Evolutionary conservation across 2,888 invertebrate species (phyloP), one percentile per base, ranked within the genome.

Genomic region (Noctua comes): DNA sequence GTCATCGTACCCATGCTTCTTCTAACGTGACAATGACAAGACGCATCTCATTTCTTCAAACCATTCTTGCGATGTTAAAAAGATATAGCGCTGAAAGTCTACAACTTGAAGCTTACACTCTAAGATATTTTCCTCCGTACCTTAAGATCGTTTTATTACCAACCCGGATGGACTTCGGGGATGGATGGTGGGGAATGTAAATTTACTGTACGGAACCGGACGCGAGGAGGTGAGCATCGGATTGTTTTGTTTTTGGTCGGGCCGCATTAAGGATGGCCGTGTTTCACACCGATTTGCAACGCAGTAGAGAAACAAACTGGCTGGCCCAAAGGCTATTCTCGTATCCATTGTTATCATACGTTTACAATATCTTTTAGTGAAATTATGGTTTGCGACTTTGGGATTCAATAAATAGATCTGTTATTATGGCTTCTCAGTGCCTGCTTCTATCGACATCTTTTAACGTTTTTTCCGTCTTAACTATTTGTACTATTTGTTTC

Each of bases 151-250:
- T 96, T 96, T 96, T 96, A 96, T 96, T 96, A 94, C 96, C 94
- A 93, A 91, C 93, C 96, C 96, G 96, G 96, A 96, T 96, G 96
- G 97, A 96, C 96, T 95, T 94, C 93, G 92, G 95, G 95, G 96
- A 97, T 96, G 95, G 95, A 97, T 96, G 95, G 95, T 94, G 93
- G 95, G 94, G 96, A 95, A 96, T 96, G 96, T 96, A 96, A 96
- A 96, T 96, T 96, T 96, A 96, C 93, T 95, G 94, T 95, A 94
- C 94, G 94, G 94, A 94, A 95, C 96, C 96, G 96, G 96, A 96
- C 96, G 95, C 94, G 91, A 93, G 94, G 95, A 95, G 95, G 96
- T 95, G 95, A 95, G 94, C 95, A 94, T 95, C 94, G 95, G 95
- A 96, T 96, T 96, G 96, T 96, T 96, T 96, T 96, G 96, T 96